Conservation (phyloP, 2,888 invertebrate genomes). For the Antheraea assamensis region DNA sequence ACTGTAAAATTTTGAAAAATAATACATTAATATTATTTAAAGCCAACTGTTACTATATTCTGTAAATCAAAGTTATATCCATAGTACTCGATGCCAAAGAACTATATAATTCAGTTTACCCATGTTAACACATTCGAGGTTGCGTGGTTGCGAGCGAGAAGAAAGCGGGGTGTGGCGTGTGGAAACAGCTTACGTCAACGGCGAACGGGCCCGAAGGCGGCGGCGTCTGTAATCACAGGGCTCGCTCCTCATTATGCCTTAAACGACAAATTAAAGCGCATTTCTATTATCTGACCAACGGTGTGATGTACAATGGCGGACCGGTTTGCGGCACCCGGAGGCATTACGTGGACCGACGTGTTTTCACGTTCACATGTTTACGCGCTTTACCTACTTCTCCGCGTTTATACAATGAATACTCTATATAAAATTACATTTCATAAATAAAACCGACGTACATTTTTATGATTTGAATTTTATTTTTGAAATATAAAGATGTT, state of each 20-base stretch:
- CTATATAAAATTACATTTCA: not conserved
- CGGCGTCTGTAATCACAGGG: constrained; percentile 82
- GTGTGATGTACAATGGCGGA: constrained; percentile 62
- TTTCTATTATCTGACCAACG: constrained; percentile 80
- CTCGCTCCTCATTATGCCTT: constrained; percentile 78
- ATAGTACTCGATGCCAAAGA: not conserved
- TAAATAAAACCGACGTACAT: not conserved
- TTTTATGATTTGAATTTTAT: not conserved
- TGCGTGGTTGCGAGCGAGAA: constrained; percentile 45
- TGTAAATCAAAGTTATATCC: constrained; percentile 24
- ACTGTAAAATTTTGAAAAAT: not conserved
- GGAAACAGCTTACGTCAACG: constrained; percentile 79
- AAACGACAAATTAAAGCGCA: constrained; percentile 82
- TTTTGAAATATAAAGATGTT: not conserved
- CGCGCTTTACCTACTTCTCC: constrained; percentile 41
- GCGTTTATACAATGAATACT: constrained; percentile 13
- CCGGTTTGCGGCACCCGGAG: constrained; percentile 55
- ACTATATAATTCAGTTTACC: constrained; percentile 24
- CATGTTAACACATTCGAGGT: constrained; percentile 56
- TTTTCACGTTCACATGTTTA: constrained; percentile 50
- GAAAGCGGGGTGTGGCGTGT: constrained; percentile 51
- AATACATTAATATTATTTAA: not conserved
- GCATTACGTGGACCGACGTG: constrained; percentile 42
- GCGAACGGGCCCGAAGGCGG: constrained; percentile 78
- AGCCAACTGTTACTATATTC: constrained; percentile 18